Percentiles rank a stretch among this genome's conserved stretches.
phyloP scores from a whole-genome alignment of 2,797 vertebrate species.

The Poliocrania exsul region DNA sequence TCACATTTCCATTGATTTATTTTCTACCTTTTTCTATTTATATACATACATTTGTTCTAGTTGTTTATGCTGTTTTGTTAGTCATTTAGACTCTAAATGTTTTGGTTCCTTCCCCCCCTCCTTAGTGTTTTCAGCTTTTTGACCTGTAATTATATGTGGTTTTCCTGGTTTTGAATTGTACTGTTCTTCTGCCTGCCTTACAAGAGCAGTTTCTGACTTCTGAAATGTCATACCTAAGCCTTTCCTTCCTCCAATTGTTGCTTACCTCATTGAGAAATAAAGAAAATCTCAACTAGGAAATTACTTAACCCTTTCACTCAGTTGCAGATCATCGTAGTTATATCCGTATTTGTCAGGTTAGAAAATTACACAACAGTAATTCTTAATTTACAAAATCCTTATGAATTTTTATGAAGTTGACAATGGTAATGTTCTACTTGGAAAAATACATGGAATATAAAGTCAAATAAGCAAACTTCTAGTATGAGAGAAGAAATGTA shows the following conservation, averaged over 20 bases:
- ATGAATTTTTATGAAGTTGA: not conserved
- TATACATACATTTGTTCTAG: accelerated
- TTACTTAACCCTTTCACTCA: not conserved
- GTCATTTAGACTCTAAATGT: not conserved
- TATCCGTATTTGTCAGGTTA: not conserved
- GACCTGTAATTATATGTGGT: not conserved
- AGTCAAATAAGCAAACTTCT: not conserved
- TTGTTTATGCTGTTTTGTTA: not conserved
- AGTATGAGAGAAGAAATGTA: not conserved
- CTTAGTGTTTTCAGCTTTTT: not conserved
- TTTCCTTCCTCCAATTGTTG: conserved; percentile 68
- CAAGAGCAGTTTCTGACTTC: conserved; percentile 18
- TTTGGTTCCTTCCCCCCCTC: not conserved
- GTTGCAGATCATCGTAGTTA: not conserved
- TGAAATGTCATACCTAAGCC: not conserved
- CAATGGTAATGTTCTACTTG: not conserved
- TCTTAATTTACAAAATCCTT: not conserved
- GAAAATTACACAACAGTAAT: not conserved
- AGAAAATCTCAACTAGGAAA: not conserved
- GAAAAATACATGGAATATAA: not conserved
- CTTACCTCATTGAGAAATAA: not conserved
- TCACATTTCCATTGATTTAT: not conserved
- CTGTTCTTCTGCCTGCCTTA: not conserved
- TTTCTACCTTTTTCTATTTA: not conserved
- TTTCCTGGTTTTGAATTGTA: conserved; percentile 15